Percentiles rank a stretch among this genome's conserved stretches.
Evolutionary conservation across 1,140 invertebrate species (phyloP).

Genomic region (Procambarus virginalis): DNA sequence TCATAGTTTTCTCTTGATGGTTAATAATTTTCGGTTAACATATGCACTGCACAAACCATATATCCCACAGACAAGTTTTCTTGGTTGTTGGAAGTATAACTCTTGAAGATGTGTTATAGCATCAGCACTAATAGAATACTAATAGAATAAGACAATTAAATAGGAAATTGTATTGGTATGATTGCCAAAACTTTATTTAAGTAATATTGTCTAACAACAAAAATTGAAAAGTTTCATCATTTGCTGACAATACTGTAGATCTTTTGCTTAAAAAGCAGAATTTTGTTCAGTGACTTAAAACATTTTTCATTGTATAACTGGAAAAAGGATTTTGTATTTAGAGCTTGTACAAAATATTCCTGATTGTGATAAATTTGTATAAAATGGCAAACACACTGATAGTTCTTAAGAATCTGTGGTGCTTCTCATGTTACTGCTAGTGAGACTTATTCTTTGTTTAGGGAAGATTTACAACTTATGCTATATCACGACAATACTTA

Average conservation of each 20-base stretch:
- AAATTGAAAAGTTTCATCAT: no score
- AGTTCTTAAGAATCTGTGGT: constrained; percentile 8
- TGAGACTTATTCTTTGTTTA: not conserved
- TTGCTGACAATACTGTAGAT: not conserved
- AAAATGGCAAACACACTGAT: not conserved
- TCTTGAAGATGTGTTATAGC: not conserved
- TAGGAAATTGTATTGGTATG: not conserved
- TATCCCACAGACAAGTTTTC: no score
- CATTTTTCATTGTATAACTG: not conserved
- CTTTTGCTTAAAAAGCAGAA: not conserved
- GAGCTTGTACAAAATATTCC: constrained; percentile 8
- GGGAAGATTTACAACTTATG: no score
- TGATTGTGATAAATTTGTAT: constrained; percentile 7
- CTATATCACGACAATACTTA: no score
- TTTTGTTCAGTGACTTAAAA: not conserved
- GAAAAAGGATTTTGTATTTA: not conserved
- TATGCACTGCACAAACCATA: no score
- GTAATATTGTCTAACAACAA: no score
- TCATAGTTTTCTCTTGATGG: no score
- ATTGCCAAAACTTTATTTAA: no score
- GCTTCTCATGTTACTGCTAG: not conserved
- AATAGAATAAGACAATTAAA: not conserved
- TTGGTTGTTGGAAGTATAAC: not conserved
- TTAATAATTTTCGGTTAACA: no score
- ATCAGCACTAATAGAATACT: not conserved